Percentiles rank a stretch among this genome's conserved stretches.
These are phyloP conservation scores for rat (Rattus norvegicus) DNA, from an alignment of 2,113 vertebrate species.

Conservation along the genomic window GRCr8 NC_086037.1:7780001-7780500, in stretches of 20 bases:
- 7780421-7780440: not conserved
- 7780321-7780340: not conserved
- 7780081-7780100: not conserved
- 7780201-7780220: not conserved
- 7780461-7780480: not conserved
- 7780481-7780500: not conserved
- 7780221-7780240: not conserved
- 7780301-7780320: not conserved
- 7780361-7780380: not conserved
- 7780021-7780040: not conserved
- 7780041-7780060: not conserved
- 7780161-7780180: not conserved
- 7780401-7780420: not conserved
- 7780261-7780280: not conserved
- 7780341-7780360: not conserved
- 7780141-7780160: not conserved
- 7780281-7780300: not conserved
- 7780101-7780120: not conserved
- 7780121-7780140: not conserved
- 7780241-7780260: not conserved
- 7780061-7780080: not conserved
- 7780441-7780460: not conserved
- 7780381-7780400: not conserved
- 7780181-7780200: not conserved
- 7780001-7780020: not conserved